These are phyloP conservation scores for Malacosoma neustria DNA, from an alignment of 2,888 invertebrate species.

Conservation along the genomic window DNA sequence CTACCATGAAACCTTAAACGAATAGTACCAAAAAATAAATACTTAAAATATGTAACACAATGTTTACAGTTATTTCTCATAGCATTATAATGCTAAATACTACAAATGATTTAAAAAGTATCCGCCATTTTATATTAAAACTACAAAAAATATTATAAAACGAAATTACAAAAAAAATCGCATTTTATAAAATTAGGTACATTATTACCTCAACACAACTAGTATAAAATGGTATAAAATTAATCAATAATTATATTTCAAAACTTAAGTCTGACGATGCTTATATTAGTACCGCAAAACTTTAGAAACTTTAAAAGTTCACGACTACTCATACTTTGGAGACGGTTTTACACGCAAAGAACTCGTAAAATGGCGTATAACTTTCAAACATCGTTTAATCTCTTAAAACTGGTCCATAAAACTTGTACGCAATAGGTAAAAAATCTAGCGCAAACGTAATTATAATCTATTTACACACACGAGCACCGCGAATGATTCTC, in stretches of 20 bases:
- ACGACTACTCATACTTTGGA: too few relatives aligned
- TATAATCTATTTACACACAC: constrained; percentile 47
- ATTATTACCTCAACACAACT: too few relatives aligned
- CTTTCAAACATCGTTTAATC: constrained; percentile 19
- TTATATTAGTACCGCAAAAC: too few relatives aligned
- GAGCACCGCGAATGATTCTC: constrained; percentile 51
- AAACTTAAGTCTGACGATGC: too few relatives aligned
- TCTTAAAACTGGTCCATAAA: constrained; percentile 59
- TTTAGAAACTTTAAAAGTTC: too few relatives aligned
- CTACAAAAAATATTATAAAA: too few relatives aligned
- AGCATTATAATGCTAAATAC: constrained; percentile 17
- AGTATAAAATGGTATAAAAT: too few relatives aligned
- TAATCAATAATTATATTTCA: too few relatives aligned
- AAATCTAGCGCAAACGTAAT: constrained; percentile 62
- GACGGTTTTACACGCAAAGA: neutral
- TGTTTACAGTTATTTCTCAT: constrained; percentile 26
- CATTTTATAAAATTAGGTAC: too few relatives aligned
- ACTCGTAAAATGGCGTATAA: neutral
- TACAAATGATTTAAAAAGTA: constrained; percentile 3
- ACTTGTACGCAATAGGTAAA: constrained; percentile 63
- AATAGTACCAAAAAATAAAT: constrained; percentile 55
- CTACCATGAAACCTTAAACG: constrained; percentile 21
- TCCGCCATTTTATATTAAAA: neutral
- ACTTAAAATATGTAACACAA: constrained; percentile 51
- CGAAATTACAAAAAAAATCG: too few relatives aligned